phyloP scores from a whole-genome alignment of 2,113 vertebrate species.

The Urocolius indicus region DNA sequence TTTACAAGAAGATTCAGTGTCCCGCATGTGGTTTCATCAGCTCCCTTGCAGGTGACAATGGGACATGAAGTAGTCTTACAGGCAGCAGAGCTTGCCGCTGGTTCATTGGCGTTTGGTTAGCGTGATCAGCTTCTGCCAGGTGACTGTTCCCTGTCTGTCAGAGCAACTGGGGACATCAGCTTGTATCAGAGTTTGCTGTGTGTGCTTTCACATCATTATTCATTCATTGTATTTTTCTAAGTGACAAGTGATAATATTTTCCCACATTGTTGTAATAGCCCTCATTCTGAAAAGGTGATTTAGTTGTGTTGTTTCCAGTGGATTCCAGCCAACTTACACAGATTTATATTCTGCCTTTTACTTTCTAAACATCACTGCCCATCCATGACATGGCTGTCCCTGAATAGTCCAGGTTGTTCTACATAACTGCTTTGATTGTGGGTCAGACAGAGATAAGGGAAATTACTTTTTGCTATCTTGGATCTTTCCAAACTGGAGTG shows the following conservation, averaged over 20 bases:
- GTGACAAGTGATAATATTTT: too few species aligned
- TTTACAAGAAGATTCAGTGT: background rate
- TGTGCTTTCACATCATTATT: rapidly evolving
- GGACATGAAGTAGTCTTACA: rapidly evolving
- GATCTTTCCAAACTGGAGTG: background rate
- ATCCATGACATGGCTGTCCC: background rate
- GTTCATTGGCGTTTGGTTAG: background rate
- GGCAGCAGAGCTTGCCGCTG: background rate
- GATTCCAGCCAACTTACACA: background rate
- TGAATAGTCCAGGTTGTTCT: background rate
- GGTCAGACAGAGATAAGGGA: background rate
- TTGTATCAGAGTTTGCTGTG: too few species aligned
- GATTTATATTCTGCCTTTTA: background rate
- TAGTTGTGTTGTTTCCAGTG: background rate
- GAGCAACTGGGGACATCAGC: too few species aligned
- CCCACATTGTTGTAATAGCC: background rate
- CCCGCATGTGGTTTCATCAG: background rate
- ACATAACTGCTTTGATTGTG: background rate
- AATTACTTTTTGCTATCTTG: background rate
- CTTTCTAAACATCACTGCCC: background rate
- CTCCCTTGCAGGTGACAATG: background rate
- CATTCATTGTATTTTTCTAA: background rate
- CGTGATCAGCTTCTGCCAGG: too few species aligned
- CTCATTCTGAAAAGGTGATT: background rate
- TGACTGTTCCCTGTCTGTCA: too few species aligned